Conservation (phyloP, 2,797 vertebrate species). For the Euthynnus affinis region DNA sequence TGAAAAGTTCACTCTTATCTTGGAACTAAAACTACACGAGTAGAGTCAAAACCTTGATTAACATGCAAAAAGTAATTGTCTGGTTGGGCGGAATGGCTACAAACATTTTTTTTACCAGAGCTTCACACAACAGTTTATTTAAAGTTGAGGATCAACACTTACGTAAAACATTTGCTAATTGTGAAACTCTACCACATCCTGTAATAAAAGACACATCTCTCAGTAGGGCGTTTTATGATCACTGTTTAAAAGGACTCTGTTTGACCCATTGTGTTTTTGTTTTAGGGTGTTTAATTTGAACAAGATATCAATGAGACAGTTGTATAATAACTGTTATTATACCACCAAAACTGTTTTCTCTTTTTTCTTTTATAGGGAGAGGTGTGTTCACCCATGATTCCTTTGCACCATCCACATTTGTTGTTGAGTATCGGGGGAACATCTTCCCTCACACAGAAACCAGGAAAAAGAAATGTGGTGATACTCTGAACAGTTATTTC, state of each 20-base stretch:
- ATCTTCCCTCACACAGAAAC: not conserved
- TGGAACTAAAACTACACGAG: too few species aligned
- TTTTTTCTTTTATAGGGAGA: constrained; percentile 27
- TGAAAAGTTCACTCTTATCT: too few species aligned
- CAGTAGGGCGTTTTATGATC: not conserved
- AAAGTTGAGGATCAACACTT: too few species aligned
- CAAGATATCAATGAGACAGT: not conserved
- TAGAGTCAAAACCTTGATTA: too few species aligned
- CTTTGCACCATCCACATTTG: constrained; percentile 44
- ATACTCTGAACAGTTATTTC: constrained; percentile 27
- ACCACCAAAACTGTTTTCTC: not conserved
- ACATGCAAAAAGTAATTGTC: too few species aligned
- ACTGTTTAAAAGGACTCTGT: not conserved
- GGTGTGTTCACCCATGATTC: constrained; percentile 51
- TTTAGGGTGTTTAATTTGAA: not conserved
- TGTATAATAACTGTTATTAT: not conserved
- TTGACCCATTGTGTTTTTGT: not conserved
- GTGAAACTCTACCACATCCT: too few species aligned
- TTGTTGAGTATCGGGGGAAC: constrained; percentile 57
- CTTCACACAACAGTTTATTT: too few species aligned
- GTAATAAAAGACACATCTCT: too few species aligned
- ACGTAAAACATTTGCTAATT: too few species aligned
- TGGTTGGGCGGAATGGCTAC: too few species aligned
- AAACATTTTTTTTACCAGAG: too few species aligned
- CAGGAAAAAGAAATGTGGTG: not conserved